Evolutionary conservation across 2,113 vertebrate genomes (phyloP).

Genomic region (Coturnix japonica): DNA sequence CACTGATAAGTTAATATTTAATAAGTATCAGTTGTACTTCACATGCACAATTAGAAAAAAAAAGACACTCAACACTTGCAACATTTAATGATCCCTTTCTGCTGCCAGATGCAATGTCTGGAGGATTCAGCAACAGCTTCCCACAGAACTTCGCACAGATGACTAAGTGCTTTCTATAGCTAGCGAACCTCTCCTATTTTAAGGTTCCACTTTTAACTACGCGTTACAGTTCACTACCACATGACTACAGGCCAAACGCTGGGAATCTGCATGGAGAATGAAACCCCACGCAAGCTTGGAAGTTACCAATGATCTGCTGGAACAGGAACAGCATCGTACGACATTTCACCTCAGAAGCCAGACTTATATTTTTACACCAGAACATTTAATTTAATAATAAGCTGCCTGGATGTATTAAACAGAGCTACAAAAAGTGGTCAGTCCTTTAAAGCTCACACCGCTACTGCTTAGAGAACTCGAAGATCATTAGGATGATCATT

Average conservation of each 20-base stretch:
- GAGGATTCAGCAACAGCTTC: slow-evolving; percentile 39
- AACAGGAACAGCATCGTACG: not conserved
- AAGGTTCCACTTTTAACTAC: slow-evolving; percentile 20
- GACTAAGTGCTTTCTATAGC: slow-evolving; percentile 42
- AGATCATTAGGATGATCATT: not conserved
- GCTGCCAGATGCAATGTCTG: not conserved
- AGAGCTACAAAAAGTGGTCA: not conserved
- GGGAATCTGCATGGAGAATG: slow-evolving; percentile 7
- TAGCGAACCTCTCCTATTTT: slow-evolving; percentile 44
- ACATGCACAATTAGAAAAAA: not conserved
- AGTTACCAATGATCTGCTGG: not conserved
- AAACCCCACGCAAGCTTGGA: not conserved
- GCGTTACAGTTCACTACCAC: not conserved
- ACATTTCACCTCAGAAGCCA: not conserved
- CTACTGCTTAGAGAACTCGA: not conserved
- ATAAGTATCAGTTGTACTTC: not conserved
- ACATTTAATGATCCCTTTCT: not conserved
- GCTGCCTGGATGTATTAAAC: not conserved
- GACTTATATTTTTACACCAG: not conserved
- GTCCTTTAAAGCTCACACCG: not conserved
- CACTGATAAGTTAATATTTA: not conserved
- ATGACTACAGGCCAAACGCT: slow-evolving; percentile 16
- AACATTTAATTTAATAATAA: not conserved
- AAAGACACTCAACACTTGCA: not conserved
- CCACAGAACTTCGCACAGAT: slow-evolving; percentile 25